phyloP scores from a whole-genome alignment of 2,113 vertebrate species.

The Pedetes capensis region DNA sequence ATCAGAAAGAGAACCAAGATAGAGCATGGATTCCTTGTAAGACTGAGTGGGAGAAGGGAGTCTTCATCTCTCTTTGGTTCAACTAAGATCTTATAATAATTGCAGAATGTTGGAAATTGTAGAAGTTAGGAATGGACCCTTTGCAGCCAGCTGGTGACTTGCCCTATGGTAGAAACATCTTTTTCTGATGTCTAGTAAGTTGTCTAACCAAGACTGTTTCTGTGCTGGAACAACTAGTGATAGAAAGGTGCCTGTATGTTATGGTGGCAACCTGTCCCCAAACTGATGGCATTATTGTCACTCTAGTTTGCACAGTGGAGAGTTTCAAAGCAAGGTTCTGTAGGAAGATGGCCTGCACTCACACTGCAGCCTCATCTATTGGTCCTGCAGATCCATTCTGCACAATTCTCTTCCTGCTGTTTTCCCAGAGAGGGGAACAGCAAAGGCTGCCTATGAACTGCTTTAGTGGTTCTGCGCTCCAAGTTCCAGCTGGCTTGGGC shows the following conservation, averaged over 20 bases:
- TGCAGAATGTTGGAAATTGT: neutral
- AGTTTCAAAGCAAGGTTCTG: neutral
- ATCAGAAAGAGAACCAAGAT: neutral
- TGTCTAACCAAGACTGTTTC: neutral
- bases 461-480: neutral
- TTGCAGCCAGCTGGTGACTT: neutral
- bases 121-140: neutral
- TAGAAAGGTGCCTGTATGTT: neutral
- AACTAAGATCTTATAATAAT: neutral
- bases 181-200: neutral
- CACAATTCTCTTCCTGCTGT: neutral
- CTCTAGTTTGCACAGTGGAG: neutral
- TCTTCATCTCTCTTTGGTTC: neutral
- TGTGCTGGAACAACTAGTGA: neutral
- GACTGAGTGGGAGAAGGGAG: neutral
- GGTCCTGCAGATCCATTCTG: neutral
- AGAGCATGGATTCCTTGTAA: slow-evolving; percentile 13
- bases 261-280: neutral
- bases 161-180: neutral
- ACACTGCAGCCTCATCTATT: neutral
- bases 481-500: neutral
- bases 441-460: neutral
- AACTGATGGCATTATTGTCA: neutral
- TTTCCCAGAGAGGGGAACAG: neutral
- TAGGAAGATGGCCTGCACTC: neutral